Conservation (phyloP, 2,888 invertebrate genomes). For the Drosophila melanosoma region DNA sequence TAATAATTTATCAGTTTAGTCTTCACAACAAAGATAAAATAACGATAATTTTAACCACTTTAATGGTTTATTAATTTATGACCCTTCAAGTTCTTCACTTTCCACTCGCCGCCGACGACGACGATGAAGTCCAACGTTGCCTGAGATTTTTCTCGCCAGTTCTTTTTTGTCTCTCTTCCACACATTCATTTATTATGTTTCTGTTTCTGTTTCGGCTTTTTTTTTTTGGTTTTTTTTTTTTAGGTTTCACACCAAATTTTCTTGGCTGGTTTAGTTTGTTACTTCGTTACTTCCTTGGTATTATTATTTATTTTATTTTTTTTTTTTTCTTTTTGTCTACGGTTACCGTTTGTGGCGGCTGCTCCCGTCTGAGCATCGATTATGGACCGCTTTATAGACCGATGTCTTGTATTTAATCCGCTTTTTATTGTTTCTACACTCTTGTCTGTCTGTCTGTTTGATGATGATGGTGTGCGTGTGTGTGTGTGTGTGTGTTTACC, state of each 20-base stretch:
- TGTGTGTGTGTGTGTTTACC: conserved; percentile 33
- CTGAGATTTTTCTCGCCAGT: conserved; percentile 54
- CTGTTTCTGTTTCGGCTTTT: conserved; percentile 13
- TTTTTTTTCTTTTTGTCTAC: conserved; percentile 47
- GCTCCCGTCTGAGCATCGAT: conserved; percentile 76
- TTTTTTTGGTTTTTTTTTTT: conserved; percentile 37
- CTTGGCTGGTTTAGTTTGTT: conserved; percentile 59
- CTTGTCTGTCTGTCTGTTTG: conserved; percentile 39
- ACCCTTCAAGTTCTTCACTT: conserved; percentile 84
- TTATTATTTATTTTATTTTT: conserved; percentile 8
- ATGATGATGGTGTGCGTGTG: not conserved
- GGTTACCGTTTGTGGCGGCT: conserved; percentile 50
- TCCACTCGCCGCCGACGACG: conserved; percentile 64
- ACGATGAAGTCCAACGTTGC: conserved; percentile 22
- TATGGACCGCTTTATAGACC: conserved; percentile 71
- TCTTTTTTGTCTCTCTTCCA: conserved; percentile 6
- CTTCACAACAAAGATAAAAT: conserved; percentile 83
- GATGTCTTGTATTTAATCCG: conserved; percentile 78
- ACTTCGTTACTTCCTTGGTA: conserved; percentile 62
- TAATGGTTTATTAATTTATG: conserved; percentile 86
- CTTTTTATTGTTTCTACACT: conserved; percentile 81
- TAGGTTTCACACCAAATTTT: conserved; percentile 81
- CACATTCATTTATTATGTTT: conserved; percentile 29
- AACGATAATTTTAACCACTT: conserved; percentile 85
- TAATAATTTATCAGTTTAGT: conserved; percentile 85